Evolutionary conservation across 2,888 invertebrate genomes (phyloP).

Genomic region (Drosophila koepferae): DNA sequence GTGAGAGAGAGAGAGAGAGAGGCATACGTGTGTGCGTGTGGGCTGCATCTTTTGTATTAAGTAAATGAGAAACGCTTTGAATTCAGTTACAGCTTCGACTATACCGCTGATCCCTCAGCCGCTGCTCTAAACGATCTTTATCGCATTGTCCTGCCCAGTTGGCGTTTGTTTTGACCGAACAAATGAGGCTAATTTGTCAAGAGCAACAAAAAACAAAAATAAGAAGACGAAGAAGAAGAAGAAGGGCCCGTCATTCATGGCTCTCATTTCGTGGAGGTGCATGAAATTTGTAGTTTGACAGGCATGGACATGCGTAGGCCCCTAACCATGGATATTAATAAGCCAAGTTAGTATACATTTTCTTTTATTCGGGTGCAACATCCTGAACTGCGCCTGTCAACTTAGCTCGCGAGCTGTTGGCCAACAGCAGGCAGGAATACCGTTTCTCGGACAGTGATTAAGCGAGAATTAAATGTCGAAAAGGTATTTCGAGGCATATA

Average conservation of each 20-base stretch:
- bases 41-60: slow-evolving; percentile 51
- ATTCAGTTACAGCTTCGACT: slow-evolving; percentile 47
- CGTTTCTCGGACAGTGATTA: slow-evolving; percentile 74
- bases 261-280: slow-evolving; percentile 30
- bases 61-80: slow-evolving; percentile 57
- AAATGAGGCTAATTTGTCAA: slow-evolving; percentile 85
- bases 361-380: slow-evolving; percentile 13
- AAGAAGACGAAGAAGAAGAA: neutral
- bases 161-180: slow-evolving; percentile 83
- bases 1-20: rapidly evolving
- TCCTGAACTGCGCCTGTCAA: slow-evolving; percentile 67
- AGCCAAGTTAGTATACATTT: slow-evolving; percentile 57
- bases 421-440: slow-evolving; percentile 67
- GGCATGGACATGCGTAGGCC: slow-evolving; percentile 59
- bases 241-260: slow-evolving; percentile 1
- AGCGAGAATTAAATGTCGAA: slow-evolving; percentile 76
- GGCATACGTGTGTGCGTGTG: slow-evolving; percentile 20
- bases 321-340: slow-evolving; percentile 62
- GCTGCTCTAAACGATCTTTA: slow-evolving; percentile 63
- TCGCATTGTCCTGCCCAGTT: slow-evolving; percentile 66
- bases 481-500: slow-evolving; percentile 16
- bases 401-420: slow-evolving; percentile 50
- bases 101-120: slow-evolving; percentile 12
- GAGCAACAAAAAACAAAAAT: neutral
- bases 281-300: slow-evolving; percentile 79